Percentiles rank a stretch among this genome's conserved stretches.
phyloP scores from a whole-genome alignment of 2,888 invertebrate species.

The Laothoe populi region DNA sequence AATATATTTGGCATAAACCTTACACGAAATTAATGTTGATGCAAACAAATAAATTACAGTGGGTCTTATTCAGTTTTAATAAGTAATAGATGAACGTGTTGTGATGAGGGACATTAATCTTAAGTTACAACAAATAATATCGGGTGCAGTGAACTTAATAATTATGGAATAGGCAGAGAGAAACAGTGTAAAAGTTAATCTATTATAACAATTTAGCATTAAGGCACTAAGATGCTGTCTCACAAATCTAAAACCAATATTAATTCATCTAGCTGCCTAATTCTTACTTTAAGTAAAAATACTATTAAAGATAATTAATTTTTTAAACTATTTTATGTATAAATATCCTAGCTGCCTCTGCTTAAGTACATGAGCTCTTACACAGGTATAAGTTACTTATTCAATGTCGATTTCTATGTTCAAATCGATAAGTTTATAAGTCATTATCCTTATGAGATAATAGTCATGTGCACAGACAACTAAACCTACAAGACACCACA shows the following conservation, averaged over 20 bases:
- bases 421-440: neutral
- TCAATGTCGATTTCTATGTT: neutral
- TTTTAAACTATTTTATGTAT: neutral
- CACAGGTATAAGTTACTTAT: neutral
- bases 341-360: slow-evolving; percentile 11
- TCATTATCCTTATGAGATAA: neutral
- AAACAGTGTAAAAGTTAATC: slow-evolving; percentile 24
- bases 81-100: slow-evolving; percentile 47
- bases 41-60: slow-evolving; percentile 62
- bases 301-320: slow-evolving; percentile 11
- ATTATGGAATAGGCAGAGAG: neutral
- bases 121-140: slow-evolving; percentile 35
- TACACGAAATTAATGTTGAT: slow-evolving; percentile 66
- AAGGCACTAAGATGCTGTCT: slow-evolving; percentile 70
- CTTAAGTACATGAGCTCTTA: neutral
- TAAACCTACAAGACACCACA: neutral
- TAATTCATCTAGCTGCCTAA: slow-evolving; percentile 54
- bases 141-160: slow-evolving; percentile 34
- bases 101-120: slow-evolving; percentile 59
- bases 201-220: slow-evolving; percentile 39
- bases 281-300: slow-evolving; percentile 30
- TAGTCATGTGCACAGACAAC: neutral
- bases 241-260: slow-evolving; percentile 40
- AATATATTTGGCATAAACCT: slow-evolving; percentile 84
- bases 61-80: slow-evolving; percentile 39